phyloP scores from a whole-genome alignment of 1,140 invertebrate genomes.

The Sycophila sp. region DNA sequence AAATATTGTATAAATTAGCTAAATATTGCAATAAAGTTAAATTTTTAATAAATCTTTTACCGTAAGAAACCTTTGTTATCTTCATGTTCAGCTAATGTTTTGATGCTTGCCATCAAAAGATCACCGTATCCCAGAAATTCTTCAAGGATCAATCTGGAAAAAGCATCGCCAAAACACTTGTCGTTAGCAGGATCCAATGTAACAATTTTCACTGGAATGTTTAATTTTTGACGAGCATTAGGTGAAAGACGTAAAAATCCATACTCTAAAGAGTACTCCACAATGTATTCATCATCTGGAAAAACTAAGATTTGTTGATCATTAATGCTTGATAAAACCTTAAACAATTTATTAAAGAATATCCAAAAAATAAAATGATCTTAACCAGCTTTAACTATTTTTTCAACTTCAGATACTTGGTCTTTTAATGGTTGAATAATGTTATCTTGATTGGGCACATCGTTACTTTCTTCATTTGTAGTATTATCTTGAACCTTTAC shows the following conservation, averaged over 20 bases:
- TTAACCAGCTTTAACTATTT: conserved; percentile 63
- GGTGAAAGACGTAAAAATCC: conserved; percentile 93
- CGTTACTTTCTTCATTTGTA: conserved; percentile 42
- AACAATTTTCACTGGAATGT: conserved; percentile 93
- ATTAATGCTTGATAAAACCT: conserved; percentile 13
- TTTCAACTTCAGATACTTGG: conserved; percentile 62
- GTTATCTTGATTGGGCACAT: conserved; percentile 47
- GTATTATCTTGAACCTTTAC: conserved; percentile 43
- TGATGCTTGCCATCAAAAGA: conserved; percentile 95
- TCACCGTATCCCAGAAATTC: conserved; percentile 97
- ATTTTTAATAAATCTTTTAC: conserved; percentile 61
- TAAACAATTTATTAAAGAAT: neutral
- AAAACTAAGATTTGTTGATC: conserved; percentile 68
- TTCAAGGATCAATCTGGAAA: conserved; percentile 90
- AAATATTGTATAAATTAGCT: neutral
- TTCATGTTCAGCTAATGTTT: conserved; percentile 93
- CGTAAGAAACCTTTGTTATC: conserved; percentile 95
- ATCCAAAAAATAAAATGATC: neutral
- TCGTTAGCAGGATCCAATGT: conserved; percentile 89
- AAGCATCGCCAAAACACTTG: conserved; percentile 91
- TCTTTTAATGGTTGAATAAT: conserved; percentile 58
- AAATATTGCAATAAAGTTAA: neutral
- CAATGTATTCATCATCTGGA: conserved; percentile 93
- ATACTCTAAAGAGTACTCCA: conserved; percentile 98
- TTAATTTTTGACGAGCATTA: conserved; percentile 81